phyloP scores from a whole-genome alignment of 2,113 vertebrate species.

The Camelus dromedarius region DNA sequence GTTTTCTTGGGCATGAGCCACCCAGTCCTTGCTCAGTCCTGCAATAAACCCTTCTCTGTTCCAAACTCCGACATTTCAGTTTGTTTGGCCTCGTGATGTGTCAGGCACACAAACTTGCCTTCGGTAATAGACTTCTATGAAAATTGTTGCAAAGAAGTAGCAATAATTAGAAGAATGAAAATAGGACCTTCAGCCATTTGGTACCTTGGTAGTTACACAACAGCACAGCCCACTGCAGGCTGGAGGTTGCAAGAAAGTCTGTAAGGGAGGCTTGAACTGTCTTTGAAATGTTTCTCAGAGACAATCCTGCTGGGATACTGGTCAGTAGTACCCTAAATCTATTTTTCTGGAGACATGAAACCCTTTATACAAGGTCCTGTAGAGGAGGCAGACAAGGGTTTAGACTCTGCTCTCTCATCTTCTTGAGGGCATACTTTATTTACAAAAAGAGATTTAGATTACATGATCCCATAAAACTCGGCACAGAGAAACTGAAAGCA shows the following conservation, averaged over 20 bases:
- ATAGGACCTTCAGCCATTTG: neutral
- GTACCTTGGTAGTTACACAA: neutral
- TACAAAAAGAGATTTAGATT: constrained; percentile 56
- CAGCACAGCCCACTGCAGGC: neutral
- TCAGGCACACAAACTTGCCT: too few species aligned
- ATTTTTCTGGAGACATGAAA: neutral
- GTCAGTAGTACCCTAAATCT: neutral
- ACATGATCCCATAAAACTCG: constrained; percentile 16
- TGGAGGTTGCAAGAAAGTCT: neutral
- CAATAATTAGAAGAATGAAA: neutral
- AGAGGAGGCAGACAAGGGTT: neutral
- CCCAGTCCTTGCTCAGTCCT: too few species aligned
- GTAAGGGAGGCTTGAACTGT: neutral
- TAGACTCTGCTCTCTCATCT: neutral
- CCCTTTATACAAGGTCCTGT: neutral
- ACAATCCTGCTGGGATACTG: neutral
- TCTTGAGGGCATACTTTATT: constrained; percentile 46
- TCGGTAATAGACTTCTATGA: neutral
- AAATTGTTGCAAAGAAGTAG: neutral
- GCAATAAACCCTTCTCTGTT: too few species aligned
- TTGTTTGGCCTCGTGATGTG: too few species aligned
- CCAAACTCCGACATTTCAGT: too few species aligned
- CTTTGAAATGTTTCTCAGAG: constrained; percentile 7
- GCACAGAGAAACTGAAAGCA: constrained; percentile 53
- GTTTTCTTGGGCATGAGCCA: too few species aligned